Conservation (phyloP, 2,888 invertebrate genomes). For the Lasioglossum marginatum region DNA sequence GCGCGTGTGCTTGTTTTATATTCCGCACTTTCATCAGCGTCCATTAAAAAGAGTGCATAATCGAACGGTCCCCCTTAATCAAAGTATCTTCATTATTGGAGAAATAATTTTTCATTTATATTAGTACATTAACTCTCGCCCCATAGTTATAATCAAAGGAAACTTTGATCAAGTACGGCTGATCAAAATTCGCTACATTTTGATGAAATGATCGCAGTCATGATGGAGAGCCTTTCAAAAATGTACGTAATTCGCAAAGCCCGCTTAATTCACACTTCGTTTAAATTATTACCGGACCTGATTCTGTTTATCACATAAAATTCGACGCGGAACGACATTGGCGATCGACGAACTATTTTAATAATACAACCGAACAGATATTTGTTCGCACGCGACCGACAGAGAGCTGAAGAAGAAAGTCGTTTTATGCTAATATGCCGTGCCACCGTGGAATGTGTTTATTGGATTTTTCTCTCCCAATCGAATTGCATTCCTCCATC, state of each 20-base stretch:
- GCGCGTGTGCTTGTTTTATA: neutral
- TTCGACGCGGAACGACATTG: neutral
- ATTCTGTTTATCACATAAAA: neutral
- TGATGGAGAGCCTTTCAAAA: neutral
- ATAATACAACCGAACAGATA: constrained; percentile 25
- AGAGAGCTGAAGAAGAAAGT: constrained; percentile 57
- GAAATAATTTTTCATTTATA: constrained; percentile 13
- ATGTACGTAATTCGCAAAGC: neutral
- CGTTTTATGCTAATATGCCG: constrained; percentile 74
- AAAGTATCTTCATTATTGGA: constrained; percentile 6
- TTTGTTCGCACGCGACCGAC: constrained; percentile 27
- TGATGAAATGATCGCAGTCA: neutral
- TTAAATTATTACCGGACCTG: neutral
- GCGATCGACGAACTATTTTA: constrained; percentile 26
- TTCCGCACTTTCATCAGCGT: constrained; percentile 9
- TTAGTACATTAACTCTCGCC: constrained; percentile 1
- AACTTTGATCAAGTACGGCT: neutral
- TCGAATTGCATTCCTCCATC: constrained; percentile 81
- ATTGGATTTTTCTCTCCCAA: constrained; percentile 81
- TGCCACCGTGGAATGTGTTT: constrained; percentile 79
- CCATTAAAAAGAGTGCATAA: constrained; percentile 19
- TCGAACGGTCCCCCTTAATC: constrained; percentile 20
- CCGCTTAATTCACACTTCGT: neutral
- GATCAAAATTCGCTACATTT: neutral
- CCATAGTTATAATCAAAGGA: neutral